Percentiles rank a stretch among this genome's conserved stretches.
These are phyloP conservation scores for Eupithecia inturbata DNA, from an alignment of 2,888 invertebrate genomes.

Conservation along the genomic window DNA sequence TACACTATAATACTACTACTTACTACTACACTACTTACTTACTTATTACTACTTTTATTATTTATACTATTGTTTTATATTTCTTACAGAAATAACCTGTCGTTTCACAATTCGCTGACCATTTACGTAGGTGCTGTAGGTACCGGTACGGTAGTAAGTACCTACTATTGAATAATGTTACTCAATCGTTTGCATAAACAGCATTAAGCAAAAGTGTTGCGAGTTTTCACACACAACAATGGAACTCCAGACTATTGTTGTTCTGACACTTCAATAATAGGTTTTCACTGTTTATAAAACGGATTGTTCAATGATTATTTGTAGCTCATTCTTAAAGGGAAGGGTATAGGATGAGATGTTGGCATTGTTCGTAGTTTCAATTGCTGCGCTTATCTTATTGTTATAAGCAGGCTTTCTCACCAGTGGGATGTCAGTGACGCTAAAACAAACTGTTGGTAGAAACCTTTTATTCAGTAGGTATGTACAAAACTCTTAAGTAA, in stretches of 20 bases:
- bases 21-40: no score
- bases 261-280: constrained; percentile 8
- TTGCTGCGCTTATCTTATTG: not conserved
- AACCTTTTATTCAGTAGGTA: no score
- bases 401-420: not conserved
- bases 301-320: not conserved
- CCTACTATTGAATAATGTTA: constrained; percentile 30
- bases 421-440: not conserved
- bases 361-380: not conserved
- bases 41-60: no score
- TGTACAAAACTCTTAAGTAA: no score
- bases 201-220: constrained; percentile 14
- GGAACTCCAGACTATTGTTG: constrained; percentile 23
- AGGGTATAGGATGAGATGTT: not conserved
- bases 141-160: no score
- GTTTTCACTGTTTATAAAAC: constrained; percentile 12
- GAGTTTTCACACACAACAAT: constrained; percentile 27
- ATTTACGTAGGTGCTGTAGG: constrained; percentile 15
- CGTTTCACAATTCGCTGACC: constrained; percentile 24
- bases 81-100: constrained; percentile 10
- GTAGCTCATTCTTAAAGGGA: constrained; percentile 2
- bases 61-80: constrained; percentile 10
- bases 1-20: no score
- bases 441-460: not conserved
- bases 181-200: constrained; percentile 23